Evolutionary conservation across 2,797 vertebrate genomes (phyloP), one percentile per base, ranked within the genome.

Genomic region (Lacerta agilis): DNA sequence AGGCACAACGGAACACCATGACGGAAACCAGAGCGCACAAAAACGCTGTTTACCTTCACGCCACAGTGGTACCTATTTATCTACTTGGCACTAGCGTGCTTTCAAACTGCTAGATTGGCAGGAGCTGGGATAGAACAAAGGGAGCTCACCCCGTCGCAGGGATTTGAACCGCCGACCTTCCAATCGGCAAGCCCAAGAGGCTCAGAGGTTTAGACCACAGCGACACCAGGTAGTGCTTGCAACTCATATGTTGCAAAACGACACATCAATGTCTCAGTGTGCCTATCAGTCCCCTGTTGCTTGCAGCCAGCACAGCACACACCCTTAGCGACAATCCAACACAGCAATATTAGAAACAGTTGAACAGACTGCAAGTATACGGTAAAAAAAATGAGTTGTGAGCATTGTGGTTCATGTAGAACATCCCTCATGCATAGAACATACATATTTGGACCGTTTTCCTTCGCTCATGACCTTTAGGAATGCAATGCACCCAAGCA

Each of bases 1-100:
- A 55, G 49, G 49, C 13, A 4, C 49, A 15, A 55, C 3, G 4
- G 49, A 4, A 55, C 49, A 55, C 49, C 13, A 15, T 55, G 1
- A 0, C 0, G 1, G 49, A 55, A 55, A 55, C 49, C 13, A 55
- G 13, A 55, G 49, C 1, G 0, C 49, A 55, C 13, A 4, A 13
- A 55, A 55, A 55, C 0, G 13, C 3, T 0, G 1, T 15, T 15
- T 55, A 55, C 49, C 49, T 55, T 55, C 49, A 13, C 4, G 13
- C 49, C 1, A 1, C 13, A 55, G 49, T 15, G 49, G 49, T 15
- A 55, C 1, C 49, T 55, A 55, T 55, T 55, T 55, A 55, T 55
- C 49, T 55, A 55, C 49, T 55, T 55, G 49, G 49, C 49, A 55
- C 13, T 55, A 13, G 3, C 0, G 13, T 55, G 49, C 13, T 15